Base-by-base conservation (phyloP, 2,113 vertebrate species). In the Lophius piscatorius region DNA sequence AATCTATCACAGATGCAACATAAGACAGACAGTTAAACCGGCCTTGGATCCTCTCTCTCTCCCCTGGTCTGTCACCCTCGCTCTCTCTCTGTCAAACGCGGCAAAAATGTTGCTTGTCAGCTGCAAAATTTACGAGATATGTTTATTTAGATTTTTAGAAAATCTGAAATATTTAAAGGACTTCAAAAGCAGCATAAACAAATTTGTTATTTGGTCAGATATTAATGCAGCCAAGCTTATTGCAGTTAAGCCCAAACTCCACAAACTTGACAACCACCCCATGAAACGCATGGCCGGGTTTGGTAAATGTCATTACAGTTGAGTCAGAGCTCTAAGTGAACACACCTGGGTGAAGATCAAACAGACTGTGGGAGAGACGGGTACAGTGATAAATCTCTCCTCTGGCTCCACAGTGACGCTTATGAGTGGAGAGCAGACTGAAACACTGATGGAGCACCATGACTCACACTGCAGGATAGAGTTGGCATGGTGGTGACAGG, bases 331-430 rank as follows among this genome's bases (percentile, higher is more conserved):
- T 70, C 59, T 84, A 75, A 84, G 70, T 70, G 80, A 74, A 82
- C 70, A 76, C 87, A 89, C 85, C 87, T 89, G 82, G 78, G 65
- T 14, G 31, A 47, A 77, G 65, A 86, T 86, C 83, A 86, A 85
- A 83, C 60, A 54, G 51, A 63, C 58, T 35, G 64, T 3, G 58
- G n/a, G n/a, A 64, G 73, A 73, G 62, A 75, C 46, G 3, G 26
- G 69, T 61, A 45, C 14, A 8, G 63, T 71, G 62, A 87, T 83
- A 72, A 80, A 86, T 85, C 80, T 76, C 40, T 21, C 67, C 66
- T 73, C 63, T 51, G 78, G 76, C 81, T 81, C 82, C 80, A 55
- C 63, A 0, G 54, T 69, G 67, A 78, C 56, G 47, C 59, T 74
- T 72, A 82, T 64, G 72, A 70, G 70, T 50, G 18, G 54, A 61